Evolutionary conservation across 2,797 vertebrate genomes (phyloP).

Genomic region (Monodelphis domestica): DNA sequence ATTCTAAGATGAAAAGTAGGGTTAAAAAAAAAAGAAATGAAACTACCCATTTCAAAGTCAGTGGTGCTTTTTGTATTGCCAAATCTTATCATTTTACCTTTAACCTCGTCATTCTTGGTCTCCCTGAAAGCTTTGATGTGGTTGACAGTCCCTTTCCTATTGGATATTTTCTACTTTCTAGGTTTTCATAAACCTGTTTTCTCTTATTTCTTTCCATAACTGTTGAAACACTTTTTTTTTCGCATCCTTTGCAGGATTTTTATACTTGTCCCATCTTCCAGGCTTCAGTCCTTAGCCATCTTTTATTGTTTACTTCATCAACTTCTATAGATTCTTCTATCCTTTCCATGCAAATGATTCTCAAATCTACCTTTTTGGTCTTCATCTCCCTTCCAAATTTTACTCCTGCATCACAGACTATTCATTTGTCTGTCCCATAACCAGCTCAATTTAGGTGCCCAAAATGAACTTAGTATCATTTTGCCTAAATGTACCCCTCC

Average conservation of each 20-base stretch:
- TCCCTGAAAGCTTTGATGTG: not conserved
- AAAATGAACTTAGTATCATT: not conserved
- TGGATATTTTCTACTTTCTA: not conserved
- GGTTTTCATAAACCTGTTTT: too few species aligned
- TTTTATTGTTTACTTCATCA: not conserved
- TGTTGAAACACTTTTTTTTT: too few species aligned
- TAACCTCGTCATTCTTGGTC: not conserved
- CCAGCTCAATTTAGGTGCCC: not conserved
- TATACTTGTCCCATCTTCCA: not conserved
- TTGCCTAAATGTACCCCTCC: not conserved
- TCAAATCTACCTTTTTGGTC: not conserved
- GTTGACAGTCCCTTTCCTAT: not conserved
- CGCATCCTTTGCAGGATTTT: too few species aligned
- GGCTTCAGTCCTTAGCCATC: not conserved
- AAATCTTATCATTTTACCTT: not conserved
- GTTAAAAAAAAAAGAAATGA: too few species aligned
- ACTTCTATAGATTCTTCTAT: not conserved
- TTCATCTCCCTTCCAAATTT: not conserved
- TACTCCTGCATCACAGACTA: not conserved
- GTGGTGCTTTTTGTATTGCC: not conserved
- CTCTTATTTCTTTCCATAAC: too few species aligned
- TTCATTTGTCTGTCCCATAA: not conserved
- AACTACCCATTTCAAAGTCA: too few species aligned
- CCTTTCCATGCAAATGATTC: not conserved
- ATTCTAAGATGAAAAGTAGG: too few species aligned